These are phyloP conservation scores for Diorhabda sublineata DNA, from an alignment of 1,140 invertebrate species.

Conservation along the genomic window DNA sequence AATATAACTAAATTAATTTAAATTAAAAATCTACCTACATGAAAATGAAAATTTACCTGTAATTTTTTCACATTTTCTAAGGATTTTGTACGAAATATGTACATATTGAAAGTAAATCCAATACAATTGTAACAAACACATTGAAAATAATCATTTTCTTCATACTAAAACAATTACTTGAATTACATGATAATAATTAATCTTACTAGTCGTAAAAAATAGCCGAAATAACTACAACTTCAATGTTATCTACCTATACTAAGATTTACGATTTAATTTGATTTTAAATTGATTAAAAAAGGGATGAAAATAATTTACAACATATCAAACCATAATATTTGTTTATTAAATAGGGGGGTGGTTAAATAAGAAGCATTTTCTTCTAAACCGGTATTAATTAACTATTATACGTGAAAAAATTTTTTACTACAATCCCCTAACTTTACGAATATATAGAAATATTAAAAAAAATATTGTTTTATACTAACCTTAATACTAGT, in stretches of 20 bases:
- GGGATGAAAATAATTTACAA: too few relatives aligned
- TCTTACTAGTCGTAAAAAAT: neutral
- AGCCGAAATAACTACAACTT: neutral
- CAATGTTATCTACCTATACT: neutral
- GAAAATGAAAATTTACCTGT: neutral
- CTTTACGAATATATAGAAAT: neutral
- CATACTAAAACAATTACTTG: constrained; percentile 8
- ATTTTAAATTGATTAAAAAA: neutral
- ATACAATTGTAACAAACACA: constrained; percentile 10
- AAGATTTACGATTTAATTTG: neutral
- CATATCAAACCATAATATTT: too few relatives aligned
- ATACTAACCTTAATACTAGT: constrained; percentile 12
- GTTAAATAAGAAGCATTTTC: too few relatives aligned
- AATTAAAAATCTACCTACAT: too few relatives aligned
- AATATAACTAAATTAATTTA: too few relatives aligned
- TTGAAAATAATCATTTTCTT: constrained; percentile 11
- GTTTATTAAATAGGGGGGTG: too few relatives aligned
- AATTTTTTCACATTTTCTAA: constrained; percentile 3
- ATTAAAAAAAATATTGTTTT: neutral
- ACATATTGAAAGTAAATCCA: constrained; percentile 7
- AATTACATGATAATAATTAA: neutral
- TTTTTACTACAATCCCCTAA: neutral
- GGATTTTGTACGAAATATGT: constrained; percentile 5
- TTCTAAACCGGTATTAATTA: neutral
- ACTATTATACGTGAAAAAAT: neutral